These are phyloP conservation scores for Hormiphora californensis DNA, from an alignment of 37 sponge, comb jelly and placozoan genomes.

Conservation along the genomic window DNA sequence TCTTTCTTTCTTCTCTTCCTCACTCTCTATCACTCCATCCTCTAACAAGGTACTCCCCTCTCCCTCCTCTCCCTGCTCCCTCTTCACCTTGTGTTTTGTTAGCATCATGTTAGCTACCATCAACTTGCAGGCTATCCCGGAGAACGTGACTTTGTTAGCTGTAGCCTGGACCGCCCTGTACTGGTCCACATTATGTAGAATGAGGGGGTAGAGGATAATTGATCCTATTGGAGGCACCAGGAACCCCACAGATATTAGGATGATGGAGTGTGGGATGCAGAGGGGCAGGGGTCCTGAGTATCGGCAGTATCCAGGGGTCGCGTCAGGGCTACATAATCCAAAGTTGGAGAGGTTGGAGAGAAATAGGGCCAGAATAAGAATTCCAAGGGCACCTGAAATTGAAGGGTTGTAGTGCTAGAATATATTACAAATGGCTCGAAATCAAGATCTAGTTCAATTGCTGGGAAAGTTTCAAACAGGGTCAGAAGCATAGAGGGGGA, in stretches of 20 bases:
- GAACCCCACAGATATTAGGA: constrained; percentile 14
- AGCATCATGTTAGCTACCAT: neutral
- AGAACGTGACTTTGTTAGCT: neutral
- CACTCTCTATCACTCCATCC: no score
- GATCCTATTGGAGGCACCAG: neutral
- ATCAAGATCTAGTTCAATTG: no score
- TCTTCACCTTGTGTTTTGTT: neutral
- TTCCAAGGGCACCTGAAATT: neutral
- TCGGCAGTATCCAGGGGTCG: neutral
- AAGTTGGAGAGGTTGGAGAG: constrained; percentile 3
- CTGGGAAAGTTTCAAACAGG: no score
- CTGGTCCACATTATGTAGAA: neutral
- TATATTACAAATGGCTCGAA: no score
- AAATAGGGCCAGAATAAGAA: neutral
- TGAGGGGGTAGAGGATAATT: constrained; percentile 4
- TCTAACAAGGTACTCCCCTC: no score
- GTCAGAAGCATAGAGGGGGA: no score
- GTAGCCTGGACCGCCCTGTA: neutral
- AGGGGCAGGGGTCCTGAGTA: neutral
- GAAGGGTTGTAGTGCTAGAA: no score
- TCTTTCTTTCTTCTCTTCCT: no score
- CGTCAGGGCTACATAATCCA: constrained; percentile 4
- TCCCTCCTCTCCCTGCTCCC: no score
- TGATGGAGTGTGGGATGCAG: neutral
- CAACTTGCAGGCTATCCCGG: neutral